Base-by-base conservation (phyloP, 2,113 vertebrate species). In the Tautogolabrus adspersus region DNA sequence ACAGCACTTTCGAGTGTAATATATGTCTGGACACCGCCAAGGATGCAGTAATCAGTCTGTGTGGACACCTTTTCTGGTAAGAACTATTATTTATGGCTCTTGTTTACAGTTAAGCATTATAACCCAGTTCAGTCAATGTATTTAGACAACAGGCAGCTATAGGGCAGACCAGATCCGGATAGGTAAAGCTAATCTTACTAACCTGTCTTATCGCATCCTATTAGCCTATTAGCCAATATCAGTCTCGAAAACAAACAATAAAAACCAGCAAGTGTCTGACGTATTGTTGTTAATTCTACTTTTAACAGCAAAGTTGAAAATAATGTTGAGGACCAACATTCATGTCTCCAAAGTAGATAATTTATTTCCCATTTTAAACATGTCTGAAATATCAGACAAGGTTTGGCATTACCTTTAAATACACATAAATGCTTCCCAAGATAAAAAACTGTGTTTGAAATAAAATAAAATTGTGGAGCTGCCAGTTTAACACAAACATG, bases 11-110 rank as follows among this genome's bases (percentile, higher is more conserved):
- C 0, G 98, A 99, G 85, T 99, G 98, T 64, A 99, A 99, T 80
- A 99, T 99, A 86, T 99, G 98, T 66, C 89, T 99, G 93, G 98
- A 99, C 91, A 99, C 98, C 5, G 97, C 98, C 59, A 99, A 99
- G 92, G 98, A 99, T 16, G 98, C 98, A 0, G 98, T 99, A 76
- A 99, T 99, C 87, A 99, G 98, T 89, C 93, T 99, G 44, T 99
- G 98, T 44, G 98, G 98, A 63, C 98, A 99, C 80, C 97, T 99
- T 18, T 99, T 99, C 91, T 99, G 98, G 98, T 99, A 89, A 47
- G 76, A 40, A 13, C 12, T 0, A 1, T 5, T 34, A 3, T 55
- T 30, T n/a, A 22, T 64, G 16, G 6, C 19, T 12, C 42, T 0
- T 66, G 30, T 72, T 38, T 38, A 49, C 47, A 49, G 40, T 15